A percentile compares a stretch with the other conserved stretches of the same genome.
Conservation (phyloP, 2,797 vertebrate species). For the Girardinus metallicus region DNA sequence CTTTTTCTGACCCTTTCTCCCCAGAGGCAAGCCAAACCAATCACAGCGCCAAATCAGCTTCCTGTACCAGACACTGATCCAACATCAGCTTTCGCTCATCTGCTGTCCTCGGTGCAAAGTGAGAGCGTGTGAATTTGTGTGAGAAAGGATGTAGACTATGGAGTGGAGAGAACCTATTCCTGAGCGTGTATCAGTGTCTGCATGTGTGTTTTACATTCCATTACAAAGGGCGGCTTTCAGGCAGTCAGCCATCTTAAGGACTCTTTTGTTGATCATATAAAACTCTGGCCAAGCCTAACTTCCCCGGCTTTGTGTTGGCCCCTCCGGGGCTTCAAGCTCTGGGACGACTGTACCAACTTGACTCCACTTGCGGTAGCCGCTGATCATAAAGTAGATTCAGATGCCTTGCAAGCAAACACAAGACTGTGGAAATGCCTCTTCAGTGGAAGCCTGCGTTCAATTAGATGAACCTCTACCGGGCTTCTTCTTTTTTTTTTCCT, state of each 20-base stretch:
- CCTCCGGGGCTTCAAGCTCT: slow-evolving; percentile 47
- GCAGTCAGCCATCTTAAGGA: slow-evolving; percentile 63
- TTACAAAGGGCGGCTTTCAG: slow-evolving; percentile 59
- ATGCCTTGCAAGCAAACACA: slow-evolving; percentile 69
- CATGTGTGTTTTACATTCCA: slow-evolving; percentile 63
- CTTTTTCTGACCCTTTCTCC: slow-evolving; percentile 74
- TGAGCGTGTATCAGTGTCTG: slow-evolving; percentile 36
- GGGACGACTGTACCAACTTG: slow-evolving; percentile 61
- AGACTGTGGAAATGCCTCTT: slow-evolving; percentile 60
- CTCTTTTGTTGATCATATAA: slow-evolving; percentile 58
- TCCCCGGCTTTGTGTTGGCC: slow-evolving; percentile 53
- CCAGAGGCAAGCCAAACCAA: slow-evolving; percentile 82
- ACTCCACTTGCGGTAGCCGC: slow-evolving; percentile 69
- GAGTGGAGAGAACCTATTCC: slow-evolving; percentile 37
- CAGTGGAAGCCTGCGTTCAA: slow-evolving; percentile 63
- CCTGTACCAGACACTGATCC: slow-evolving; percentile 72
- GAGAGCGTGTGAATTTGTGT: slow-evolving; percentile 31
- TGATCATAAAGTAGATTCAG: slow-evolving; percentile 78
- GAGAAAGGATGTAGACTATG: slow-evolving; percentile 16
- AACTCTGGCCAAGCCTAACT: slow-evolving; percentile 53
- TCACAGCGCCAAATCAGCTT: slow-evolving; percentile 87
- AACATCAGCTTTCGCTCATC: slow-evolving; percentile 73
- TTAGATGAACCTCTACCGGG: slow-evolving; percentile 64
- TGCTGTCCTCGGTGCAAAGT: slow-evolving; percentile 45
- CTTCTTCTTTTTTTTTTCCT: slow-evolving; percentile 55